phyloP scores from a whole-genome alignment of 1,140 invertebrate species.

The Drosophila parvula region DNA sequence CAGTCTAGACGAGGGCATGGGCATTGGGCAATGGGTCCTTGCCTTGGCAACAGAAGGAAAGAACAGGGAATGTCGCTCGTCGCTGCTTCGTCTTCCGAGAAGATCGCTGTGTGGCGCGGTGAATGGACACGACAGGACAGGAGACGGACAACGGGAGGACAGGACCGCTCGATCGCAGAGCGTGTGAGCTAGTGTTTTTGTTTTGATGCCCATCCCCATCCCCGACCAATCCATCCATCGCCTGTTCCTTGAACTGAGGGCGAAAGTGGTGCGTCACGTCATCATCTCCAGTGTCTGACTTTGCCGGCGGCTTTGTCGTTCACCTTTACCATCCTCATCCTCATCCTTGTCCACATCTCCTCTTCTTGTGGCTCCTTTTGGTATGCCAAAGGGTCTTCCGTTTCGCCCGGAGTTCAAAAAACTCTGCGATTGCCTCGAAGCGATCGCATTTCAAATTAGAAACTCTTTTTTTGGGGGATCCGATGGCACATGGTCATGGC shows the following conservation, averaged over 20 bases:
- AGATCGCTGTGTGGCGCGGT: constrained; percentile 10
- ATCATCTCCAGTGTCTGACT: constrained; percentile 55
- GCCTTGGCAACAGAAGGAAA: constrained; percentile 52
- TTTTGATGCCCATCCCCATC: constrained; percentile 34
- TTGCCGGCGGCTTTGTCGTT: constrained; percentile 62
- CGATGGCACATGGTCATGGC: constrained; percentile 39
- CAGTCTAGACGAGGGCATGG: constrained; percentile 66
- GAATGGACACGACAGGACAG: constrained; percentile 4
- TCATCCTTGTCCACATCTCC: constrained; percentile 16
- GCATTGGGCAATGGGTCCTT: constrained; percentile 51
- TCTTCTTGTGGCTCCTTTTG: constrained; percentile 37
- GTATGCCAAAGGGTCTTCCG: constrained; percentile 43
- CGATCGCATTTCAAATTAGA: constrained; percentile 67
- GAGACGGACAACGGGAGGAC: constrained; percentile 14
- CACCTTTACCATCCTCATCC: constrained; percentile 47
- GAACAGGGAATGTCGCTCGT: constrained; percentile 48
- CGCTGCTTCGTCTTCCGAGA: constrained; percentile 34
- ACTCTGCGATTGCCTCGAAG: constrained; percentile 60
- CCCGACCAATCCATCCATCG: constrained; percentile 14
- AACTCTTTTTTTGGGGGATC: constrained; percentile 32
- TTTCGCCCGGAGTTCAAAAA: constrained; percentile 65
- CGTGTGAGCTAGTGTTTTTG: constrained; percentile 52
- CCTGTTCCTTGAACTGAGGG: constrained; percentile 73
- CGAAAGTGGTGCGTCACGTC: constrained; percentile 73
- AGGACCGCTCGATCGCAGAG: constrained; percentile 34